These are phyloP conservation scores for Brachyrhaphis roseni DNA, from an alignment of 2,797 vertebrate species.

Conservation along the genomic window DNA sequence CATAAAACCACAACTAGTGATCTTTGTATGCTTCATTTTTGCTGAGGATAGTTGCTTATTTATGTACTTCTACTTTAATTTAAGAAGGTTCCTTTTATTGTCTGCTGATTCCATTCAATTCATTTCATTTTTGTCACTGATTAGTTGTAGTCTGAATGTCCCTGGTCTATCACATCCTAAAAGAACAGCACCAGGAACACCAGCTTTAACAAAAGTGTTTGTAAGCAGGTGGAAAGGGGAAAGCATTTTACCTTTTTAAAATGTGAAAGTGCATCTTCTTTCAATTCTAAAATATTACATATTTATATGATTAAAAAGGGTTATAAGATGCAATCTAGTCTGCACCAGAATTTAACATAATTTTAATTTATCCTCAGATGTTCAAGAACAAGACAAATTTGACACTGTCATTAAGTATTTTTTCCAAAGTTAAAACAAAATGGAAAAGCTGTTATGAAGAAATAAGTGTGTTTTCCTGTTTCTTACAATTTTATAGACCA, in stretches of 20 bases:
- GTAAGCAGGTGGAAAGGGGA: background rate
- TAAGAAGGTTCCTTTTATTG: background rate
- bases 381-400: background rate
- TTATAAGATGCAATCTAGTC: background rate
- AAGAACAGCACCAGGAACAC: background rate
- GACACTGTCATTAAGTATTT: background rate
- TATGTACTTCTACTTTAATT: background rate
- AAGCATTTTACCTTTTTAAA: background rate
- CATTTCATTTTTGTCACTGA: background rate
- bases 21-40: background rate
- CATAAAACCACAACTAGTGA: background rate
- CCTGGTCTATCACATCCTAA: background rate
- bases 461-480: background rate
- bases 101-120: background rate
- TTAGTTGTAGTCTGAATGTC: background rate
- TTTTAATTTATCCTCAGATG: background rate
- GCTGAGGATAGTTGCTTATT: background rate
- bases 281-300: background rate
- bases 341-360: background rate
- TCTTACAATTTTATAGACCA: background rate
- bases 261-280: background rate
- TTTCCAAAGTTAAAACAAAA: background rate
- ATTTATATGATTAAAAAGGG: background rate
- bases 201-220: background rate
- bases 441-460: background rate